phyloP scores from a whole-genome alignment of 1,140 invertebrate species.

The Temnothorax curvispinosus region DNA sequence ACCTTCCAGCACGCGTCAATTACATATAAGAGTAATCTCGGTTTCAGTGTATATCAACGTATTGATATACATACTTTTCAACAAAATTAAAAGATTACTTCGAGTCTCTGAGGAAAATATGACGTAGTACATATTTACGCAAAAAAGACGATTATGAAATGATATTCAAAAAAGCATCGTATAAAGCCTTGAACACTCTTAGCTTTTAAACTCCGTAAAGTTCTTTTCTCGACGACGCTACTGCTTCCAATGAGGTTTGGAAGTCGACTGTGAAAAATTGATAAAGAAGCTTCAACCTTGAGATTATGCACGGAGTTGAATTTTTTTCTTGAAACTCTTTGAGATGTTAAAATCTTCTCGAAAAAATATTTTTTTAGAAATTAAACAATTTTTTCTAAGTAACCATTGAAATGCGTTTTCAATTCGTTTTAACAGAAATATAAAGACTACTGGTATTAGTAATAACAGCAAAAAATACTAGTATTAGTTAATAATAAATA shows the following conservation, averaged over 20 bases:
- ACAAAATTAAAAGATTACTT: background rate
- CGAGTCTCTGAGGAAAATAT: background rate
- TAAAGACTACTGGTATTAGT: background rate
- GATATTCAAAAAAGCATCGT: background rate
- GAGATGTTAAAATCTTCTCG: background rate
- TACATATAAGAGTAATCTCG: background rate
- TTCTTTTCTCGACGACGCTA: conserved; percentile 4
- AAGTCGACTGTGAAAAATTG: conserved; percentile 26
- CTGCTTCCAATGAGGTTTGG: background rate
- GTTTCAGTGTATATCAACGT: background rate
- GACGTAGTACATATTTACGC: background rate
- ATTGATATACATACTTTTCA: background rate
- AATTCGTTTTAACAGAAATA: background rate
- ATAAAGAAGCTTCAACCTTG: conserved; percentile 2
- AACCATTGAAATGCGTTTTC: background rate
- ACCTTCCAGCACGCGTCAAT: background rate
- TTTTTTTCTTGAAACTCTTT: background rate
- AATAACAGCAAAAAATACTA: background rate
- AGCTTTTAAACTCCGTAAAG: conserved; percentile 10
- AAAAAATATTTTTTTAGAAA: background rate
- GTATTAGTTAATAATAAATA: background rate
- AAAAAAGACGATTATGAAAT: background rate
- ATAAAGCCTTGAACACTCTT: background rate
- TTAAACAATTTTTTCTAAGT: background rate
- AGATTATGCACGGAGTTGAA: background rate